phyloP scores from a whole-genome alignment of 2,113 vertebrate species.

The Serranochromis macrocephalus region DNA sequence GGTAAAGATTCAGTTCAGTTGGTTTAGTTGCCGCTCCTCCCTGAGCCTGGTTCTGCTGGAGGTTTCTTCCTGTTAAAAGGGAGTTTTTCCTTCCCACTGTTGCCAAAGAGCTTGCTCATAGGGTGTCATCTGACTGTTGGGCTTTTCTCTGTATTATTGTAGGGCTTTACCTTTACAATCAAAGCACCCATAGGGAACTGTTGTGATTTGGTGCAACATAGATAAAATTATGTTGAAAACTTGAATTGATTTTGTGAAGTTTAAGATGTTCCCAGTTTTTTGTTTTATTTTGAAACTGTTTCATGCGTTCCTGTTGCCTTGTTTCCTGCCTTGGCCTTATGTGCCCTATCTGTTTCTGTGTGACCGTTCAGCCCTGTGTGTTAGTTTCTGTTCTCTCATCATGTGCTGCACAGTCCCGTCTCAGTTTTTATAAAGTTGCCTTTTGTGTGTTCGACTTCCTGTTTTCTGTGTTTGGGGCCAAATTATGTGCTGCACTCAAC shows the following conservation, averaged over 20 bases:
- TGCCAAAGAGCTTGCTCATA: neutral
- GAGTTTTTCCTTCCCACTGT: neutral
- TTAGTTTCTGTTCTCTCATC: neutral
- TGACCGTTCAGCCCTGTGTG: neutral
- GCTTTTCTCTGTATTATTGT: neutral
- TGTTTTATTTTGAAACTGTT: neutral
- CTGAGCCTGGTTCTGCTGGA: neutral
- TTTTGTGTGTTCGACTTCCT: neutral
- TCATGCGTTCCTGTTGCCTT: neutral
- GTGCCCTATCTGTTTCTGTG: neutral
- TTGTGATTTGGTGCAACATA: neutral
- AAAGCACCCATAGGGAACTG: neutral
- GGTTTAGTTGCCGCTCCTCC: no score
- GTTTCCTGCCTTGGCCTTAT: neutral
- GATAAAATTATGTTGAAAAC: neutral
- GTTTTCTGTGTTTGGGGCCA: neutral
- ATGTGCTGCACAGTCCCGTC: neutral
- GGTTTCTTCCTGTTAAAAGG: neutral
- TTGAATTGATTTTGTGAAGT: neutral
- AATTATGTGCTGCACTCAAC: neutral
- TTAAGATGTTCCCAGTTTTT: neutral
- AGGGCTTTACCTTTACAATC: neutral
- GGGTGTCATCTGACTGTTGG: neutral
- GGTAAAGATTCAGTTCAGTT: no score
- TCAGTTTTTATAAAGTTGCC: neutral